Evolutionary conservation across 1,140 invertebrate genomes (phyloP).

Genomic region (Brachionus rotundiformis): DNA sequence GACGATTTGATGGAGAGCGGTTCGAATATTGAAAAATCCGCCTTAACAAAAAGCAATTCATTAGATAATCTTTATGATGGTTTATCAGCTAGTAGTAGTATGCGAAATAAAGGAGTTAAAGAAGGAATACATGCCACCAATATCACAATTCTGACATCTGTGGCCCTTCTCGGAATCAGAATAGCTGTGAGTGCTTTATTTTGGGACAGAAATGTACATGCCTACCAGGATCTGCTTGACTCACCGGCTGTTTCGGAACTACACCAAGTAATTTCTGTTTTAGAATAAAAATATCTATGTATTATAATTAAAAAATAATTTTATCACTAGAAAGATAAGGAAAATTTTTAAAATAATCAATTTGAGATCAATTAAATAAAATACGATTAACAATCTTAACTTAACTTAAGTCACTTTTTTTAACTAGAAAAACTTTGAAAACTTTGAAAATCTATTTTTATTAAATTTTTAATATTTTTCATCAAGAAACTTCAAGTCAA

Average conservation of each 20-base stretch:
- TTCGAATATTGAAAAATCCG: background rate
- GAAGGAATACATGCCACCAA: constrained; percentile 8
- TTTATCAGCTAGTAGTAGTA: background rate
- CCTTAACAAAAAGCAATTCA: background rate
- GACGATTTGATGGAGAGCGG: background rate
- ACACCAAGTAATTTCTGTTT: constrained; percentile 29
- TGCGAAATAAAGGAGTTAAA: background rate
- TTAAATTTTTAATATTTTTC: too few relatives aligned
- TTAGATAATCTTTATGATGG: background rate
- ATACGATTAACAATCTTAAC: too few relatives aligned
- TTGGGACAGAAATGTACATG: constrained; percentile 44
- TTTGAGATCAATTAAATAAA: too few relatives aligned
- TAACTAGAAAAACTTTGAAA: too few relatives aligned
- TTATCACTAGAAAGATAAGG: background rate
- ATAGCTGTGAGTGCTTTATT: constrained; percentile 41
- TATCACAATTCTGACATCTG: background rate
- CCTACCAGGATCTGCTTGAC: constrained; percentile 30
- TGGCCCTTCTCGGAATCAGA: constrained; percentile 18
- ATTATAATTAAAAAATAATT: background rate
- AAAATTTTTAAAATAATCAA: too few relatives aligned
- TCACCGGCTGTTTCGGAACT: background rate
- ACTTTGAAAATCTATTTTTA: too few relatives aligned
- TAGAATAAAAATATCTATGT: too few relatives aligned
- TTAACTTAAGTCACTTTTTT: too few relatives aligned
- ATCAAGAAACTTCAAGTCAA: constrained; percentile 14